Base-by-base conservation (phyloP, 1,140 invertebrate genomes). In the Psix sp. region DNA sequence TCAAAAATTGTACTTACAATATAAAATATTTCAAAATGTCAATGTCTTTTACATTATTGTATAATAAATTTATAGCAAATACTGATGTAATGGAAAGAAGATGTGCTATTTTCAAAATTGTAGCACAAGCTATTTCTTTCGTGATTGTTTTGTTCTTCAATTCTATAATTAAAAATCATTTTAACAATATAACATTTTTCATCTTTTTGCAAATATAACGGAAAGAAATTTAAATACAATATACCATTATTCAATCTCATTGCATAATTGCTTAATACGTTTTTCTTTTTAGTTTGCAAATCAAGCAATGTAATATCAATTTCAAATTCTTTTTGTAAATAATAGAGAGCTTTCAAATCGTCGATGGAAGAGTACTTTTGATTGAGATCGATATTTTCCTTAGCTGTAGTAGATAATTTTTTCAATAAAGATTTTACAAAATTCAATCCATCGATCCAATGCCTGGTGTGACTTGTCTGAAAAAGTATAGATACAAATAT, bases 321-420 rank as follows among this genome's bases (percentile, higher is more conserved):
- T 9, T 77, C 38, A 31, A 81, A 84, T 24, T 81, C 46, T 51
- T 77, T 77, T 10, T 73, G 73, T 21, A 85, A 65, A 14, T 20
- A 5, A 31, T 81, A 80, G 1, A 80, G 16, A 14, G 71, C 33
- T 43, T 75, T 77, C 15, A 82, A 40, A 35, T 74, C 48, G 15
- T 70, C 18, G 35, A 82, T 77, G n/a, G 5, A 66, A 24, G 46
- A 33, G 6, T 3, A 11, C 13, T 35, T 11, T 2, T 14, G 1
- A 11, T 13, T 2, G 13, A 11, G 33, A 1, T 11, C n/a, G n/a
- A n/a, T 10, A 29, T 60, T 40, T 26, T 21, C 4, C 24, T 59
- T 65, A 5, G 1, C 56, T 39, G 43, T 24, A 3, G 13, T 24
- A 16, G 48, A 63, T 26, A 77, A 46, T 6, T 72, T 70, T 59